These are phyloP conservation scores for Phaethornis superciliosus DNA, from an alignment of 2,113 vertebrate genomes.

Conservation along the genomic window DNA sequence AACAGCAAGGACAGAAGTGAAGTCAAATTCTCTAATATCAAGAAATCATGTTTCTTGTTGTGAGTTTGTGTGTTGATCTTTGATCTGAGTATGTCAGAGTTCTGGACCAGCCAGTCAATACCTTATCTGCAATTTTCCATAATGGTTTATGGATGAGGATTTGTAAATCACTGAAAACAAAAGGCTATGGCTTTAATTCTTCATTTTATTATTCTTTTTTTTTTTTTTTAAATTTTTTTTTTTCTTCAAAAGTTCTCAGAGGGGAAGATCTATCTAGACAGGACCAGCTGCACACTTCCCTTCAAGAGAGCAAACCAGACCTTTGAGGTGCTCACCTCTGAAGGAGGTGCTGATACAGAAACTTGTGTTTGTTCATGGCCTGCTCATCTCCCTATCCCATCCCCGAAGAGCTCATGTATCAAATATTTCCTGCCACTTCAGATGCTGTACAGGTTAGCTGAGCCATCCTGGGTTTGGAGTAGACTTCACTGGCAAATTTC, in stretches of 20 bases:
- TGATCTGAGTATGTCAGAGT: accelerated
- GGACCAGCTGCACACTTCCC: too few species aligned
- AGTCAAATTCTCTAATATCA: not conserved
- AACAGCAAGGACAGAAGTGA: not conserved
- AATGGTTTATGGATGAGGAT: not conserved
- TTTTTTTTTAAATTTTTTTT: too few species aligned
- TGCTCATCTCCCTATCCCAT: not conserved
- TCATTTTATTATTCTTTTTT: too few species aligned
- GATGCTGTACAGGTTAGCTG: not conserved
- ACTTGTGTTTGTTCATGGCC: not conserved
- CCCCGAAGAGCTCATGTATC: not conserved
- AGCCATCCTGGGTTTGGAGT: not conserved
- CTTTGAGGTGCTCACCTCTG: not conserved
- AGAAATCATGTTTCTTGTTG: not conserved
- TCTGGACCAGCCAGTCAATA: not conserved
- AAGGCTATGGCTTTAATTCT: not conserved
- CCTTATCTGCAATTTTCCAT: not conserved
- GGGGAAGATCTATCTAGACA: too few species aligned
- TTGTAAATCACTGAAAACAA: not conserved
- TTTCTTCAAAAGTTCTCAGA: too few species aligned
- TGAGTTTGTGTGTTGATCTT: not conserved
- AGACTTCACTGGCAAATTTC: not conserved
- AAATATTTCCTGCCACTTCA: not conserved
- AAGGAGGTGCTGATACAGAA: not conserved
- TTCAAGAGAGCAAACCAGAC: not conserved